These are phyloP conservation scores for Chelon auratus DNA, from an alignment of 2,797 vertebrate genomes.

Conservation along the genomic window DNA sequence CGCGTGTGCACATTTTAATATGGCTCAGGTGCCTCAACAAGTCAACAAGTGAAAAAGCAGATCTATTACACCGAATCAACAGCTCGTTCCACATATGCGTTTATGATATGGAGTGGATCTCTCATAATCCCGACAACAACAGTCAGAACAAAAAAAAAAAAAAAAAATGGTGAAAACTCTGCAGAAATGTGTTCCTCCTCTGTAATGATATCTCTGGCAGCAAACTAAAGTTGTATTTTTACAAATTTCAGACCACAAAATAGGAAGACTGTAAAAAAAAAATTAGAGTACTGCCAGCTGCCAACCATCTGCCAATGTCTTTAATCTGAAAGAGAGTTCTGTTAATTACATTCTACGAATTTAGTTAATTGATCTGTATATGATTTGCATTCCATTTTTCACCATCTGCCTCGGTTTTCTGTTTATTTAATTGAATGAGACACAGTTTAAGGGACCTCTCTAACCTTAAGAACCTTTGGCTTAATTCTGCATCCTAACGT, in stretches of 20 bases:
- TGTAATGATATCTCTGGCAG: constrained; percentile 13
- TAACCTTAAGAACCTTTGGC: background rate
- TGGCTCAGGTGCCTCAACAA: too few relatives aligned
- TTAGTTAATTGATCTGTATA: constrained; percentile 27
- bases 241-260: constrained; percentile 8
- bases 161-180: background rate
- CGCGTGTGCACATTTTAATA: too few relatives aligned
- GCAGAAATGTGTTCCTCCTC: background rate
- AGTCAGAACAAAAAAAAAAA: background rate
- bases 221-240: constrained; percentile 13
- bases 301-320: constrained; percentile 55
- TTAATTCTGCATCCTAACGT: background rate
- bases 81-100: background rate
- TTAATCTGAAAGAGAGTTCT: constrained; percentile 41
- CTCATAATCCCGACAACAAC: background rate
- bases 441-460: background rate
- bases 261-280: constrained; percentile 8
- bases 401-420: constrained; percentile 45
- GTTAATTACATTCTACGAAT: constrained; percentile 33
- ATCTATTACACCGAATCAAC: background rate
- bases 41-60: too few relatives aligned
- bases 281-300: constrained; percentile 33
- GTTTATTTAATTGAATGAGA: constrained; percentile 1
- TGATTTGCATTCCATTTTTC: constrained; percentile 26
- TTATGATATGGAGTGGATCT: background rate